These are phyloP conservation scores for Aplocera efformata DNA, from an alignment of 2,888 invertebrate species.

Conservation along the genomic window DNA sequence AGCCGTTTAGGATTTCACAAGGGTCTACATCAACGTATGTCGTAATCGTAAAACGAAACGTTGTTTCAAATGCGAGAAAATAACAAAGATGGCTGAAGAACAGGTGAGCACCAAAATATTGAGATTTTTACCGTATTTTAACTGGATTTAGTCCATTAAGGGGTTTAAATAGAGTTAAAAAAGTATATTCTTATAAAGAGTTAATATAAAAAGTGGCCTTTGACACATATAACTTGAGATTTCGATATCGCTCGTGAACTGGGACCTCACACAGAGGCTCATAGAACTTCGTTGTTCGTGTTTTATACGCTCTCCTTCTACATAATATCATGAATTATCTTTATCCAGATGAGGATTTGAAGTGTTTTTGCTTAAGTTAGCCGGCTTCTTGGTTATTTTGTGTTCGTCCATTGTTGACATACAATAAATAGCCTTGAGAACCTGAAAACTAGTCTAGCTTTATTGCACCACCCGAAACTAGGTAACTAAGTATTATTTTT, in stretches of 20 bases:
- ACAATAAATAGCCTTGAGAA: conserved; percentile 53
- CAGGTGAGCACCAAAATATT: conserved; percentile 84
- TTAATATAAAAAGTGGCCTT: not conserved
- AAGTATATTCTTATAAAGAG: not conserved
- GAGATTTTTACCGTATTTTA: conserved; percentile 55
- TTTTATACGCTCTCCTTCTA: conserved; percentile 6
- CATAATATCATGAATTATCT: not conserved
- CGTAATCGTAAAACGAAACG: conserved; percentile 47
- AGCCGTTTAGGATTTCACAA: too few relatives aligned
- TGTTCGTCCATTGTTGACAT: conserved; percentile 44
- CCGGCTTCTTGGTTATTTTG: conserved; percentile 70
- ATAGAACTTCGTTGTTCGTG: conserved; percentile 9
- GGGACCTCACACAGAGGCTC: conserved; percentile 19
- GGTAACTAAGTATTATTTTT: too few relatives aligned
- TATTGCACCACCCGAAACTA: too few relatives aligned
- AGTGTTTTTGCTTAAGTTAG: conserved; percentile 19
- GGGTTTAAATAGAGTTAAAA: conserved; percentile 7
- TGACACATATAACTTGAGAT: conserved; percentile 4
- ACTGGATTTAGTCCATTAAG: conserved; percentile 46
- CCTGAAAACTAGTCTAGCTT: too few relatives aligned
- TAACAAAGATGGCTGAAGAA: conserved; percentile 88
- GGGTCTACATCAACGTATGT: conserved; percentile 18
- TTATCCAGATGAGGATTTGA: not conserved
- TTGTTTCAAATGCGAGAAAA: conserved; percentile 73
- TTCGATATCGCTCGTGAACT: conserved; percentile 6